phyloP scores from a whole-genome alignment of 2,888 invertebrate species.

The Smittia aterrima region DNA sequence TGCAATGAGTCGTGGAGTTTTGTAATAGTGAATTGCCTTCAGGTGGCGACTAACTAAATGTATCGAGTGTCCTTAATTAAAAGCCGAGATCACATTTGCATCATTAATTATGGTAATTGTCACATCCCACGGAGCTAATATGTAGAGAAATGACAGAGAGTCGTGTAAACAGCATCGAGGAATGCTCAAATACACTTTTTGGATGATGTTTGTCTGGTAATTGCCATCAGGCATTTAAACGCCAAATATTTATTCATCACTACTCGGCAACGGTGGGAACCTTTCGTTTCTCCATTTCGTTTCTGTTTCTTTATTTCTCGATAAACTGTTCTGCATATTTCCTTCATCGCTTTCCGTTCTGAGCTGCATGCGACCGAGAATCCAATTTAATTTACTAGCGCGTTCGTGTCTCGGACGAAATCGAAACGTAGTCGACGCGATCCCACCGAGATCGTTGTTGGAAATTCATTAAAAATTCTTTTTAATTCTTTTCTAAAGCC shows the following conservation, averaged over 20 bases:
- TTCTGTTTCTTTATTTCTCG: neutral
- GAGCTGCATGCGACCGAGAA: neutral
- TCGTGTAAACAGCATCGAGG: neutral
- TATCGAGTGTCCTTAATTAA: conserved; percentile 4
- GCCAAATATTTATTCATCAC: conserved; percentile 41
- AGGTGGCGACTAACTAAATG: neutral
- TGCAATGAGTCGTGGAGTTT: neutral
- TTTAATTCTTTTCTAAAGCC: neutral
- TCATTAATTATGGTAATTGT: conserved; percentile 36
- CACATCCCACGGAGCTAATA: conserved; percentile 4
- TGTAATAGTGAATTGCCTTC: neutral
- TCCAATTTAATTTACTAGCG: conserved; percentile 8
- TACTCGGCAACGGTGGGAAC: conserved; percentile 34
- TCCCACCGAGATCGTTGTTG: too few species aligned
- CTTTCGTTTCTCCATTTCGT: neutral
- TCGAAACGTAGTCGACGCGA: neutral
- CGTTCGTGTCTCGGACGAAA: neutral
- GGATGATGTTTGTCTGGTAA: conserved; percentile 34
- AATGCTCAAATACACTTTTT: neutral
- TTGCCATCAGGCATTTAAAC: conserved; percentile 42
- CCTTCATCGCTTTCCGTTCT: neutral
- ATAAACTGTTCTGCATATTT: conserved; percentile 4
- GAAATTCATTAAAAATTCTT: conserved; percentile 2
- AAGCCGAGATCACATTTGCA: conserved; percentile 13
- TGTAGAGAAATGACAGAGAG: neutral